Conservation (phyloP, 2,888 invertebrate genomes). For the Chymomyza procnemis region DNA sequence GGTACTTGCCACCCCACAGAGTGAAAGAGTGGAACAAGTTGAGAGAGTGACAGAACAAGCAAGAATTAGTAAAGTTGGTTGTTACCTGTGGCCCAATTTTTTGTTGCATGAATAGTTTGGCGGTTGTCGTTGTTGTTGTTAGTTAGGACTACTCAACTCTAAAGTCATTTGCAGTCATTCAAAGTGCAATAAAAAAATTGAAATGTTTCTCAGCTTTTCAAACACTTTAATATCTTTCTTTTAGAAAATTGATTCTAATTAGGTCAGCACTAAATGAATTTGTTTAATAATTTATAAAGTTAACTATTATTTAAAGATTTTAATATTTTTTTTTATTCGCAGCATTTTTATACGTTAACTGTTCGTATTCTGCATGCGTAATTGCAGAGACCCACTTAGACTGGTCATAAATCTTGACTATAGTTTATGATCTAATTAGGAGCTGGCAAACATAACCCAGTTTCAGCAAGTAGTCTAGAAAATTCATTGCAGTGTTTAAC, state of each 20-base stretch:
- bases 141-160: not conserved
- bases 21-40: not conserved
- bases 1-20: not conserved
- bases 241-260: not conserved
- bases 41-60: not conserved
- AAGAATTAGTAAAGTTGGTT: not conserved
- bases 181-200: not conserved
- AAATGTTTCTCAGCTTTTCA: not conserved
- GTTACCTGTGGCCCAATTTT: conserved; percentile 4
- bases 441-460: conserved; percentile 39
- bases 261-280: not conserved
- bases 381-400: not conserved
- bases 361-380: not conserved
- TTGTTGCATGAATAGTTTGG: not conserved
- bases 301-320: not conserved
- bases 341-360: not conserved
- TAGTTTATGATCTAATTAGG: conserved; percentile 6
- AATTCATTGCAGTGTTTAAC: not conserved
- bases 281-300: no score
- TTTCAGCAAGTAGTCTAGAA: conserved; percentile 3
- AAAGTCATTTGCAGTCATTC: not conserved
- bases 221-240: not conserved
- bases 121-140: not conserved
- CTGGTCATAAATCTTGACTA: not conserved
- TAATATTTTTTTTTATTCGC: not conserved